These are phyloP conservation scores for Perca flavescens DNA, from an alignment of 2,113 vertebrate genomes.

Conservation along the genomic window DNA sequence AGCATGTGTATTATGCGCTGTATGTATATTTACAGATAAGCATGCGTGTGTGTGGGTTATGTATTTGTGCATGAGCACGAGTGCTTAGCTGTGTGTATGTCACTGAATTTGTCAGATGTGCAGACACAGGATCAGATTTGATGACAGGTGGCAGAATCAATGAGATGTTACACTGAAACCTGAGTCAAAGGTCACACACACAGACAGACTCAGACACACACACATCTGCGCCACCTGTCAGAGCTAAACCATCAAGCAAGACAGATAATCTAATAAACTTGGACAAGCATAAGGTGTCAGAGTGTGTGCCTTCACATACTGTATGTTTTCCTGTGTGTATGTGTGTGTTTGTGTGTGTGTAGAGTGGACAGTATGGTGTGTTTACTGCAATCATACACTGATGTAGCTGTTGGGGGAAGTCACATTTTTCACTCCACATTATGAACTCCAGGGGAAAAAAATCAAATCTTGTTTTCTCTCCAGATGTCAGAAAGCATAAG, in stretches of 20 bases:
- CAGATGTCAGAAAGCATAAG: conserved; percentile 65
- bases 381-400: conserved; percentile 23
- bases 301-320: conserved; percentile 20
- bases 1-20: not conserved
- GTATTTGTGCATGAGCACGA: not conserved
- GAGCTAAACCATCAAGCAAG: conserved; percentile 42
- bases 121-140: conserved; percentile 52
- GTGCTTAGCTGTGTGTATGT: conserved; percentile 18
- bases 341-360: not conserved
- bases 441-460: conserved; percentile 50
- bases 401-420: conserved; percentile 34
- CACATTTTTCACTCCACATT: conserved; percentile 45
- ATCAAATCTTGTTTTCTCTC: conserved; percentile 57
- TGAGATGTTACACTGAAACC: conserved; percentile 51
- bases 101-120: conserved; percentile 46
- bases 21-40: not conserved
- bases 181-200: conserved; percentile 53
- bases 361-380: conserved; percentile 6
- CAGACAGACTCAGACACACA: conserved; percentile 20
- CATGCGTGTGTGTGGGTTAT: not conserved
- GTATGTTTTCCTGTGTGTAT: not conserved
- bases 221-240: conserved; percentile 47
- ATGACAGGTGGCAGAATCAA: conserved; percentile 67
- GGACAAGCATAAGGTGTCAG: conserved; percentile 56
- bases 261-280: conserved; percentile 55